Evolutionary conservation across 2,797 vertebrate species (phyloP).

Genomic region (Pseudochromis fuscus): DNA sequence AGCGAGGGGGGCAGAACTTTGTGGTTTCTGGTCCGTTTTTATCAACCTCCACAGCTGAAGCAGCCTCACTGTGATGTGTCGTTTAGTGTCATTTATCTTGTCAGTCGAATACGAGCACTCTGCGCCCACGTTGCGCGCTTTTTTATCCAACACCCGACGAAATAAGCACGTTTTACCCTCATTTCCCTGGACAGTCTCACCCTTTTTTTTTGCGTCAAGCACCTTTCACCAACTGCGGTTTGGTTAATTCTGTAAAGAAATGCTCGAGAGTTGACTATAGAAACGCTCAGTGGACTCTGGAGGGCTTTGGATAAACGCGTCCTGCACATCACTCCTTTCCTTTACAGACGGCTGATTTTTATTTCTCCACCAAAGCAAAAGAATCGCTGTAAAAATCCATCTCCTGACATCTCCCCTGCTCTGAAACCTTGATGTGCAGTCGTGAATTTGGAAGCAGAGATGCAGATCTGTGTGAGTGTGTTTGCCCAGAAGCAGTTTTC

Average conservation of each 20-base stretch:
- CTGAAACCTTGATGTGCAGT: not conserved
- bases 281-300: not conserved
- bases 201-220: not conserved
- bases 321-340: not conserved
- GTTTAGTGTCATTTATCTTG: not conserved
- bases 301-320: conserved; percentile 40
- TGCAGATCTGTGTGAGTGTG: not conserved
- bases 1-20: conserved; percentile 26
- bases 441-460: not conserved
- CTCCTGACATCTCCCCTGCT: not conserved
- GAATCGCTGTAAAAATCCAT: not conserved
- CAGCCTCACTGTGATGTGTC: not conserved
- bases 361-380: not conserved
- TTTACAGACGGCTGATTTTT: not conserved
- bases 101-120: not conserved
- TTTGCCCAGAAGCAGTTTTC: conserved; percentile 15
- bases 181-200: not conserved
- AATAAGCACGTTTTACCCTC: not conserved
- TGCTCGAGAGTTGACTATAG: fast-evolving
- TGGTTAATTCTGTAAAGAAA: not conserved
- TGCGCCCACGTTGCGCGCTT: not conserved
- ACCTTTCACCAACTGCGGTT: not conserved
- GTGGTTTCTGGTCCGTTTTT: not conserved
- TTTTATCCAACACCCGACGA: not conserved
- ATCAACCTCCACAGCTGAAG: not conserved